phyloP scores from a whole-genome alignment of 1,140 invertebrate species.

The Ctenoplectra terminalis region DNA sequence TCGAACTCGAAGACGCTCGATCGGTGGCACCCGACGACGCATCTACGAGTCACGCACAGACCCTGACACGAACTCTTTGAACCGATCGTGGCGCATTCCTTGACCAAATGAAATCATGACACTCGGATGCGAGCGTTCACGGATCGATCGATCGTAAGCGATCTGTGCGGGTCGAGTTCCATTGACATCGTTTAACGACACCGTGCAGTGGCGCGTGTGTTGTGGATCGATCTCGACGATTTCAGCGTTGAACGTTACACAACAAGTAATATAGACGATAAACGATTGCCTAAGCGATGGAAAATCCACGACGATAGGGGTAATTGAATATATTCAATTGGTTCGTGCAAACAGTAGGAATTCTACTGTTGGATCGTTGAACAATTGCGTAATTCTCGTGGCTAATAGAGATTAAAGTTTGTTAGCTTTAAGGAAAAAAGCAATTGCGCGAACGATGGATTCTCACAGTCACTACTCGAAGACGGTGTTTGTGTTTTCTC shows the following conservation, averaged over 20 bases:
- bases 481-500: neutral
- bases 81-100: neutral
- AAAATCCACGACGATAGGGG: neutral
- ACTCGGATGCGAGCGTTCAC: neutral
- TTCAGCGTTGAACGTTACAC: neutral
- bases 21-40: neutral
- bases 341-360: neutral
- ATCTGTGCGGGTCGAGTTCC: slow-evolving; percentile 35
- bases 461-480: neutral
- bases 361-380: neutral
- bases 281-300: neutral
- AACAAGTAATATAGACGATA: neutral
- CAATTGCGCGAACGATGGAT: neutral
- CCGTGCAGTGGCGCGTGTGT: neutral
- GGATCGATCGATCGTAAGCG: slow-evolving; percentile 15
- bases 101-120: slow-evolving; percentile 47
- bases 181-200: slow-evolving; percentile 48
- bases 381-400: neutral
- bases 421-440: neutral
- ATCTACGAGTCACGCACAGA: slow-evolving; percentile 4
- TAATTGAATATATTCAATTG: neutral
- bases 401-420: neutral
- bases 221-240: neutral
- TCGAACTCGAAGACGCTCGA: slow-evolving; percentile 27
- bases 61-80: slow-evolving; percentile 26